Conservation (phyloP, 2,888 invertebrate species). For the Cacoxenus indagator region DNA sequence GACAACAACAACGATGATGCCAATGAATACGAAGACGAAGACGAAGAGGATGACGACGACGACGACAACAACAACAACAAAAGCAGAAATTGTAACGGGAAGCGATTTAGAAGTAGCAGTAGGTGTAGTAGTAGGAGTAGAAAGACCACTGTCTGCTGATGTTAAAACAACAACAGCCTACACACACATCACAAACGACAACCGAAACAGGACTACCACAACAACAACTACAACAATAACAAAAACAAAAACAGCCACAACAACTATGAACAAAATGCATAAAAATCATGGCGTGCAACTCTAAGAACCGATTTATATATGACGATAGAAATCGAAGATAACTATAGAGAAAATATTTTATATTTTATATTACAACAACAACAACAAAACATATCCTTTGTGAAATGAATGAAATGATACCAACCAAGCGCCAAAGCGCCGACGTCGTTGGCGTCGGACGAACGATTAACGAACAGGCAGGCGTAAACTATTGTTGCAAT, state of each 20-base stretch:
- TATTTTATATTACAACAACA: slow-evolving; percentile 35
- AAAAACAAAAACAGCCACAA: too few species aligned
- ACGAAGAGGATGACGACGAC: slow-evolving; percentile 32
- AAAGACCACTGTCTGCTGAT: too few species aligned
- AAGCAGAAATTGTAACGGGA: slow-evolving; percentile 35
- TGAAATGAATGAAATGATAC: slow-evolving; percentile 33
- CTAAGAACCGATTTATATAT: slow-evolving; percentile 41
- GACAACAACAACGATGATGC: not conserved
- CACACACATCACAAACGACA: not conserved
- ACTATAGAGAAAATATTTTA: slow-evolving; percentile 30
- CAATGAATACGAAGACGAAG: not conserved
- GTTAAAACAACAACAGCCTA: too few species aligned
- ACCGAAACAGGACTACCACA: not conserved
- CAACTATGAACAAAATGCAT: slow-evolving; percentile 11
- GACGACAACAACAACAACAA: slow-evolving; percentile 40
- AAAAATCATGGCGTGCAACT: slow-evolving; percentile 36
- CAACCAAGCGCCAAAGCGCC: slow-evolving; percentile 17
- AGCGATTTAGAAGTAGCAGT: too few species aligned
- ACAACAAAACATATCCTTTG: slow-evolving; percentile 45
- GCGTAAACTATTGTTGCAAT: slow-evolving; percentile 17
- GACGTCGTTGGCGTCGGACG: not conserved
- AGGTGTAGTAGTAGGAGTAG: too few species aligned
- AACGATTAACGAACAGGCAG: not conserved
- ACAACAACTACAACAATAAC: slow-evolving; percentile 23
- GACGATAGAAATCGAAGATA: slow-evolving; percentile 33